Base-by-base conservation (phyloP, 2,113 vertebrate genomes). In the Pelobates fuscus region DNA sequence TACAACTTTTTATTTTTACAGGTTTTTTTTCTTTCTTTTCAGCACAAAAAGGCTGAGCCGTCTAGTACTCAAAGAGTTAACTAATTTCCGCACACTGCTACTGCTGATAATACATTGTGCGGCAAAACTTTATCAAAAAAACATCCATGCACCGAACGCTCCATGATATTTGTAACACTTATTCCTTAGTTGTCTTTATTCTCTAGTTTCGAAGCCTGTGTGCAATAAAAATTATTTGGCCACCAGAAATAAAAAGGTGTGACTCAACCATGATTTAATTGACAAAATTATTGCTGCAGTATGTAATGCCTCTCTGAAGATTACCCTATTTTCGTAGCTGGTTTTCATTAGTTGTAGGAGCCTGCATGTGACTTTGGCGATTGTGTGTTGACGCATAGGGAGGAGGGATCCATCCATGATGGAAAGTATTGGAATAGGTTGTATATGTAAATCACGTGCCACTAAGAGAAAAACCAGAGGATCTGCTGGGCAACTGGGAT, bases 291-390 rank as follows among this genome's bases (percentile, higher is more conserved):
- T 77, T 77, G 26, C 73, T 37, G 73, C 27, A 60, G 41, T 77
- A 77, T 77, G 73, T 77, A 77, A 77, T 77, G 73, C 73, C 46
- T 77, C 73, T 77, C 73, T 60, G 64, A 67, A 77, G 73, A 68
- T 61, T 77, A 68, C 65, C 72, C 73, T 77, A 68, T 77, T 77
- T 77, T 77, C 23, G 64, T 77, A 77, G 73, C 73, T 77, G 73
- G 55, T 68, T 77, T 77, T 77, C 68, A 77, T 77, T 77, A 77
- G 63, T 76, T 77, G 64, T 41, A 77, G 65, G 65, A 68, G 73
- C 43, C 27, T 57, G 73, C 52, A 66, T 77, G 65, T 60, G 65
- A 68, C 41, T 77, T 68, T 67, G 67, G 73, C 26, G 41, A 61
- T 67, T 77, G 41, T 77, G 64, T 68, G 43, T 24, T 77, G 64